These are phyloP conservation scores for Toxostoma redivivum DNA, from an alignment of 2,113 vertebrate genomes.

Conservation along the genomic window DNA sequence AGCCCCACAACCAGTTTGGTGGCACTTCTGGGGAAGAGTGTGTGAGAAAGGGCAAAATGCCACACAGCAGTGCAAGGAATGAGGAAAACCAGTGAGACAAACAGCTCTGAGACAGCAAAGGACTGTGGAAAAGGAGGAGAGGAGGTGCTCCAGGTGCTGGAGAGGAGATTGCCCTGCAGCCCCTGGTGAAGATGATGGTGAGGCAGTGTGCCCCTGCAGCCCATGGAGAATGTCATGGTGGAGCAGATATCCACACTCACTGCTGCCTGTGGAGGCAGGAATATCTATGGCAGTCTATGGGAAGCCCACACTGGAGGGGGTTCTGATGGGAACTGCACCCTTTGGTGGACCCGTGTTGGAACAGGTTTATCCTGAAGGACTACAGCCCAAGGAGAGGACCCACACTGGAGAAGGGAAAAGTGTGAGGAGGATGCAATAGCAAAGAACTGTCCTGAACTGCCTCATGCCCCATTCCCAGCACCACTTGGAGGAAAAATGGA, in stretches of 20 bases:
- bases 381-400: not conserved
- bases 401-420: not conserved
- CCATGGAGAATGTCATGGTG: not conserved
- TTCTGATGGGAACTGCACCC: not conserved
- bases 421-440: not conserved
- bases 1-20: not conserved
- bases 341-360: accelerated
- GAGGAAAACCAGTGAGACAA: not conserved
- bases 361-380: not conserved
- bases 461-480: not conserved
- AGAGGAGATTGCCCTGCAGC: not conserved
- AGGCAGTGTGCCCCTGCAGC: not conserved
- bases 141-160: accelerated
- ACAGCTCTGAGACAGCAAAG: not conserved
- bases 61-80: not conserved
- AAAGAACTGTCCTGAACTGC: not conserved
- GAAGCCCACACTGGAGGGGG: accelerated
- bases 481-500: accelerated
- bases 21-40: not conserved
- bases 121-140: not conserved
- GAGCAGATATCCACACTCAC: not conserved
- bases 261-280: accelerated
- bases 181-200: not conserved
- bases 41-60: not conserved
- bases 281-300: accelerated